Base-by-base conservation (phyloP, 2,113 vertebrate species). In the Alligator mississippiensis region DNA sequence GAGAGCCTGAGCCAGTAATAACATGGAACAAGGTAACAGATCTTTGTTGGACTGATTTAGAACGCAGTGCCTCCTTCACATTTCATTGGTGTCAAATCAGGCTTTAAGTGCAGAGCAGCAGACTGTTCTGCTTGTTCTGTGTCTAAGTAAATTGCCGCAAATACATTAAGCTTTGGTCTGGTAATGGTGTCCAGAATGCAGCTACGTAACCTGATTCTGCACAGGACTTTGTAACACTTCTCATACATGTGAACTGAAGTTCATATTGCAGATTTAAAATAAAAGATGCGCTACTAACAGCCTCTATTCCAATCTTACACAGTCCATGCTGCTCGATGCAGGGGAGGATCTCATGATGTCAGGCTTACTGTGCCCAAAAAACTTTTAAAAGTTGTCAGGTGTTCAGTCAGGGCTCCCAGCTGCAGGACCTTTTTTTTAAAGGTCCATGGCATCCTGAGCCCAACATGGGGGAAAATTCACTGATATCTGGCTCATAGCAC, bases 11-110 rank as follows among this genome's bases (percentile, higher is more conserved):
- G 76, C 99, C 99, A 11, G 97, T 98, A 87, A 98, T 99, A 97
- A 99, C 99, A 64, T 99, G 99, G 99, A 99, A 99, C 97, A 99
- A 99, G 99, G 99, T 99, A 97, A 96, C 97, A 94, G n/a, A 58
- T 90, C 57, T 38, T n/a, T 79, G 7, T 72, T 74, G 28, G 16
- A 6, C 85, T 75, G 63, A 24, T 89, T 55, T 63, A 57, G 84
- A 92, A 58, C 57, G 19, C 70, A 63, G 22, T 16, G 28, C 47
- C 58, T 16, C 94, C 89, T 90, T 58, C 11, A 4, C 74, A 15
- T 81, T 70, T 72, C 22, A 62, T 27, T 11, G 5, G 62, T 21
- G 18, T 80, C 5, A 2, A 47, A 21, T 62, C 28, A 57, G 47
- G 8, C 55, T 89, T 76, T 63, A 89, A 91, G 62, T 25, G 2